These are phyloP conservation scores for Drosophila subquinaria DNA, from an alignment of 2,888 invertebrate species.

Conservation along the genomic window DNA sequence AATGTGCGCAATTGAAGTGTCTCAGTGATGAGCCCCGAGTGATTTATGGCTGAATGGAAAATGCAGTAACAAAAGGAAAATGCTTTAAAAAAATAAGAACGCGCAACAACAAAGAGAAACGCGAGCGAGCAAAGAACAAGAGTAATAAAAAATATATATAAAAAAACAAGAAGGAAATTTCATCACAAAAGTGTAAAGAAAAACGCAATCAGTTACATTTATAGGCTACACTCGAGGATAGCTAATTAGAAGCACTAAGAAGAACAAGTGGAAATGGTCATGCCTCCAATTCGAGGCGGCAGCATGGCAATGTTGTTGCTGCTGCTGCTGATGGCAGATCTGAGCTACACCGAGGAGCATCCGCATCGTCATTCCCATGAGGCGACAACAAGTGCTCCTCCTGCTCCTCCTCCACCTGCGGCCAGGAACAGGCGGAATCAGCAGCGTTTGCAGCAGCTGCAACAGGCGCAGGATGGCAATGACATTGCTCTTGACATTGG, in stretches of 20 bases:
- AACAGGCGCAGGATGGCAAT: slow-evolving; percentile 44
- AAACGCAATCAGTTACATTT: slow-evolving; percentile 15
- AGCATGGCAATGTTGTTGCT: slow-evolving; percentile 37
- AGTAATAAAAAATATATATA: slow-evolving; percentile 21
- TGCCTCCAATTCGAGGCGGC: slow-evolving; percentile 16
- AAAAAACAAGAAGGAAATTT: slow-evolving; percentile 24
- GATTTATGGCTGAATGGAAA: slow-evolving; percentile 45
- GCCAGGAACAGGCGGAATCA: slow-evolving; percentile 19
- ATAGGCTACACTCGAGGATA: slow-evolving; percentile 23
- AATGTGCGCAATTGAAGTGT: slow-evolving; percentile 35
- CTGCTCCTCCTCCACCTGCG: slow-evolving; percentile 14
- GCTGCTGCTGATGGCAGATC: slow-evolving; percentile 47
- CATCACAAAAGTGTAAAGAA: slow-evolving; percentile 27
- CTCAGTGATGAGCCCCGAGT: slow-evolving; percentile 18
- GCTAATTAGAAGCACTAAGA: neutral
- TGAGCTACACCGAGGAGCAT: slow-evolving; percentile 38
- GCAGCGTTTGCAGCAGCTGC: slow-evolving; percentile 48
- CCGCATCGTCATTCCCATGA: slow-evolving; percentile 46
- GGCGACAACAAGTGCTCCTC: slow-evolving; percentile 35
- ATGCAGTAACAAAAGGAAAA: slow-evolving; percentile 50
- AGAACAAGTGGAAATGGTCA: slow-evolving; percentile 19
- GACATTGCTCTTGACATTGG: slow-evolving; percentile 38
- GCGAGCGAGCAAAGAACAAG: slow-evolving; percentile 8
- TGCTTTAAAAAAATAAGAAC: slow-evolving; percentile 36
- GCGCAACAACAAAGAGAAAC: slow-evolving; percentile 39